These are phyloP conservation scores for Strigamia maritima DNA, from an alignment of 2,888 invertebrate species.

Conservation along the genomic window DNA sequence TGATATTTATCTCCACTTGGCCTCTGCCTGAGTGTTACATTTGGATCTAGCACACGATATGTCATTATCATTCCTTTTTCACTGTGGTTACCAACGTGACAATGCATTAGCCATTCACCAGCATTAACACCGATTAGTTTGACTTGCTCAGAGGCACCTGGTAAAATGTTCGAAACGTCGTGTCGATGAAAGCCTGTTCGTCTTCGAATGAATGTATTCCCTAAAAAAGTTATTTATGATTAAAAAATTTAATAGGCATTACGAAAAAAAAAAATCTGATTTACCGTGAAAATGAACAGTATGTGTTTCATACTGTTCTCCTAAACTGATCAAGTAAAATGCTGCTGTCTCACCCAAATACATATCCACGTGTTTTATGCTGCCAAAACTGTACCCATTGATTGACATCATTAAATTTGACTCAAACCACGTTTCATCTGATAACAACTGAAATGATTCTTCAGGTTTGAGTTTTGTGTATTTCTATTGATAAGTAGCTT, in stretches of 20 bases:
- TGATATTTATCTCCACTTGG: no score
- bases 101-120: conserved; percentile 46
- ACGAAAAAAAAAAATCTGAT: no score
- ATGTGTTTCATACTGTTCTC: conserved; percentile 28
- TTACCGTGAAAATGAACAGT: conserved; percentile 37
- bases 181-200: conserved; percentile 43
- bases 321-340: conserved; percentile 35
- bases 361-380: conserved; percentile 13
- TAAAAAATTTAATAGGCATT: no score
- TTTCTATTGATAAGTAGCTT: neutral
- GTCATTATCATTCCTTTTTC: conserved; percentile 43
- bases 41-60: conserved; percentile 33
- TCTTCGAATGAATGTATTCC: conserved; percentile 41
- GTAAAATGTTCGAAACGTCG: conserved; percentile 48
- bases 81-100: conserved; percentile 46
- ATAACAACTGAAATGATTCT: neutral
- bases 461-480: neutral
- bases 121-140: conserved; percentile 44
- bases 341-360: conserved; percentile 33
- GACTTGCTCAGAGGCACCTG: conserved; percentile 47
- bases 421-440: neutral
- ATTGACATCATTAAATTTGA: neutral
- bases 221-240: no score
- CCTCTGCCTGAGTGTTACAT: neutral
- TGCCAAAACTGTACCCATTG: conserved; percentile 39